Evolutionary conservation across 1,140 invertebrate species (phyloP).

Genomic region (Cydia splendana): DNA sequence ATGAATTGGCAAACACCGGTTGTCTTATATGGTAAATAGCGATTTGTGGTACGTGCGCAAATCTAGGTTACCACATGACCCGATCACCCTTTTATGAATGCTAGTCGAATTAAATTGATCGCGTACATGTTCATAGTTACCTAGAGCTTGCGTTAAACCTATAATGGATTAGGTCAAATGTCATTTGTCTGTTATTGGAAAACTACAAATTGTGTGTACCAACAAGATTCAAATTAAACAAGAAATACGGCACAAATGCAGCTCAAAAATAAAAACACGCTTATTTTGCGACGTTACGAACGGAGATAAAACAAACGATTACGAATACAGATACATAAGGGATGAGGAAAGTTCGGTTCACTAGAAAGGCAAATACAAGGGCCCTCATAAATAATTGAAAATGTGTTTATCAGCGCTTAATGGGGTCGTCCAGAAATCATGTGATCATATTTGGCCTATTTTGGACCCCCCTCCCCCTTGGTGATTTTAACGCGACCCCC

Average conservation of each 20-base stretch:
- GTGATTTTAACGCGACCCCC: no score
- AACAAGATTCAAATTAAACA: not conserved
- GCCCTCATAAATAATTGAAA: no score
- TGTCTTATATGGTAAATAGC: not conserved
- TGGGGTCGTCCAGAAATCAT: no score
- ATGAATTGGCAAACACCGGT: not conserved
- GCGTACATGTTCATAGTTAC: not conserved
- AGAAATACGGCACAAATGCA: not conserved
- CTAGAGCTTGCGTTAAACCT: not conserved
- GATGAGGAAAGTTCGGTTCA: no score
- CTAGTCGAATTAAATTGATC: not conserved
- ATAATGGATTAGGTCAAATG: conserved; percentile 6
- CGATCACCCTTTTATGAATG: not conserved
- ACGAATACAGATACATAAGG: no score
- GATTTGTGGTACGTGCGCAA: not conserved
- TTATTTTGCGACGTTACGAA: not conserved
- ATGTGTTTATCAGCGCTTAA: no score
- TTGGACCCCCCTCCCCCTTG: no score
- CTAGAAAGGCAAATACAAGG: no score
- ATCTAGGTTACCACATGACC: not conserved
- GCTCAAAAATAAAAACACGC: not conserved
- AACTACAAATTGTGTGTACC: not conserved
- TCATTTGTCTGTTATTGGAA: not conserved
- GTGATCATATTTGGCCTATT: no score
- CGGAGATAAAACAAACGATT: not conserved